These are phyloP conservation scores for Drosophila arizonae DNA, from an alignment of 1,140 invertebrate species.

Conservation along the genomic window DNA sequence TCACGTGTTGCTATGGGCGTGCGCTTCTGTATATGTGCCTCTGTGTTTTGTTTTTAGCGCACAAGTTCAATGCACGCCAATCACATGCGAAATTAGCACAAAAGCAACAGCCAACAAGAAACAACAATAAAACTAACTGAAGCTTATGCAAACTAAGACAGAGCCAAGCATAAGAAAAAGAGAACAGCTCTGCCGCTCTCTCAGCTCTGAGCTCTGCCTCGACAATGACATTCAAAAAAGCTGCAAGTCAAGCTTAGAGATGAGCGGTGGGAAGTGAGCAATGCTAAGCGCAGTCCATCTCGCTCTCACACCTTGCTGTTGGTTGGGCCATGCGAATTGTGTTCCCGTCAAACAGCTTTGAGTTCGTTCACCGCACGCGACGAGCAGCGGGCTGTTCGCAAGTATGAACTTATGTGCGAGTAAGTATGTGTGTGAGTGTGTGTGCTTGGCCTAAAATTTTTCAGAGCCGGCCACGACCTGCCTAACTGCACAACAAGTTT, in stretches of 20 bases:
- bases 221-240: constrained; percentile 79
- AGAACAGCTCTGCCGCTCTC: constrained; percentile 5
- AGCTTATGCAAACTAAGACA: constrained; percentile 54
- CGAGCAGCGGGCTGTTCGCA: constrained; percentile 16
- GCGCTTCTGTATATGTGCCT: constrained; percentile 20
- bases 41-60: constrained; percentile 55
- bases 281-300: constrained; percentile 12
- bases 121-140: constrained; percentile 26
- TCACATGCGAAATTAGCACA: constrained; percentile 76
- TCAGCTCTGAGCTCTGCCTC: constrained; percentile 29
- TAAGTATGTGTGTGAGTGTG: not conserved
- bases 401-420: not conserved
- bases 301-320: constrained; percentile 20
- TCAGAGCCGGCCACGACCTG: constrained; percentile 62
- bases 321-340: constrained; percentile 39
- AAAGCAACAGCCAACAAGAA: constrained; percentile 30
- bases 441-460: constrained; percentile 70
- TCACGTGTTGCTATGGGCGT: constrained; percentile 53
- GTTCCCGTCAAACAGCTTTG: constrained; percentile 82
- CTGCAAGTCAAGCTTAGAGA: constrained; percentile 65
- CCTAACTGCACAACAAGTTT: constrained; percentile 72
- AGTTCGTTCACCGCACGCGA: constrained; percentile 80
- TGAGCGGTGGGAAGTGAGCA: constrained; percentile 1
- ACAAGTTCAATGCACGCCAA: constrained; percentile 70
- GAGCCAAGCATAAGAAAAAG: constrained; percentile 27